These are phyloP conservation scores for Bucco capensis DNA, from an alignment of 2,113 vertebrate species.

Conservation along the genomic window DNA sequence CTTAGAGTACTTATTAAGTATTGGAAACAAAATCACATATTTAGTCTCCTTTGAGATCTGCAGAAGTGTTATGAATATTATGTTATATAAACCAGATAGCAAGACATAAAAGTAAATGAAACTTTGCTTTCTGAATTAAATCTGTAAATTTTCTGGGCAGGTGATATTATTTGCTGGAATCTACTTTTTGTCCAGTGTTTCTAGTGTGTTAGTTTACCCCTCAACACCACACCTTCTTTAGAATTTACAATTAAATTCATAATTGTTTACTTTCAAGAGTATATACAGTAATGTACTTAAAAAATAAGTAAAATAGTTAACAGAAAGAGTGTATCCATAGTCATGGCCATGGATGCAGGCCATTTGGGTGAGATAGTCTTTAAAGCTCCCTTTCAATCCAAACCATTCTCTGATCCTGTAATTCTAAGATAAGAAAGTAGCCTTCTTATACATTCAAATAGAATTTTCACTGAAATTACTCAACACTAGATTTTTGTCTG, in stretches of 20 bases:
- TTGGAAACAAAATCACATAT: not conserved
- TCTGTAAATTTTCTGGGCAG: not conserved
- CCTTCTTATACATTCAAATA: not conserved
- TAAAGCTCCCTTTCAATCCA: too few species aligned
- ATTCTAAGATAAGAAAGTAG: not conserved
- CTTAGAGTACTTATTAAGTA: not conserved
- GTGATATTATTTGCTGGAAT: not conserved
- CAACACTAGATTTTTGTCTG: not conserved
- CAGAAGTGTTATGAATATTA: not conserved
- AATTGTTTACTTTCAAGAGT: not conserved
- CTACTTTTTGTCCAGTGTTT: not conserved
- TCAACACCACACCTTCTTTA: accelerated
- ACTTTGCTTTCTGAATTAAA: not conserved
- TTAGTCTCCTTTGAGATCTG: not conserved
- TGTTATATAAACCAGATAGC: too few species aligned
- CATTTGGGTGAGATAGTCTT: too few species aligned
- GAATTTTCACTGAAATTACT: not conserved
- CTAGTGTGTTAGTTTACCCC: not conserved
- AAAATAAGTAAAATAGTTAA: not conserved
- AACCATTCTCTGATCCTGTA: too few species aligned
- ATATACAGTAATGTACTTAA: not conserved
- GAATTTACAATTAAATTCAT: not conserved
- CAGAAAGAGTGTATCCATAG: not conserved
- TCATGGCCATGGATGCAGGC: not conserved
- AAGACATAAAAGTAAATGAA: not conserved